Conservation (phyloP, 2,113 vertebrate species). For the Ptychochromis oligacanthus region DNA sequence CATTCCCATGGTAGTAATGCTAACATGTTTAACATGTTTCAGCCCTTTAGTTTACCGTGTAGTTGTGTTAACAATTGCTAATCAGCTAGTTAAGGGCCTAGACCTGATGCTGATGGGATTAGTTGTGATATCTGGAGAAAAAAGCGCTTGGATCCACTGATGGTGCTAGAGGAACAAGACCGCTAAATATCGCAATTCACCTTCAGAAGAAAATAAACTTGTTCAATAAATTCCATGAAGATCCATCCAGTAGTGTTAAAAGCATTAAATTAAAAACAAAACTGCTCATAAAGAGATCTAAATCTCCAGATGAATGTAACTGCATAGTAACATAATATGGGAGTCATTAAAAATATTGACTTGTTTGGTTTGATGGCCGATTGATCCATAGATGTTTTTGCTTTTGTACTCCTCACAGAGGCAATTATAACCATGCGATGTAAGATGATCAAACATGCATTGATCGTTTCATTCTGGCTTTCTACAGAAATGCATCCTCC, state of each 20-base stretch:
- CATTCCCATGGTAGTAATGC: no score
- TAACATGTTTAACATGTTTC: not conserved
- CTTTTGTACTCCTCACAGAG: not conserved
- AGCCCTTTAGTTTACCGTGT: not conserved
- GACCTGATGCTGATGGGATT: not conserved
- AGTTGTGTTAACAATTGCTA: not conserved
- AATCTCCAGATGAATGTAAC: not conserved
- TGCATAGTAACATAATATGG: not conserved
- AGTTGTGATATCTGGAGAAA: not conserved
- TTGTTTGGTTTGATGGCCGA: conserved; percentile 4
- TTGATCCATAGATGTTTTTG: not conserved
- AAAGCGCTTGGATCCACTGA: not conserved
- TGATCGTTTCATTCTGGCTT: not conserved
- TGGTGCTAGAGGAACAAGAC: not conserved
- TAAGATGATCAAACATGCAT: not conserved
- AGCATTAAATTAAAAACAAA: not conserved
- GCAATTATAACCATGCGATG: not conserved
- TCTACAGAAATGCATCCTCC: not conserved
- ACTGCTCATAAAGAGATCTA: not conserved
- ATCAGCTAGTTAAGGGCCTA: not conserved
- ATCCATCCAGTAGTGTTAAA: not conserved
- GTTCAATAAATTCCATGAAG: no score
- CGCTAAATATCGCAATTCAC: not conserved
- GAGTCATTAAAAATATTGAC: conserved; percentile 1
- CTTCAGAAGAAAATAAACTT: not conserved